phyloP scores from a whole-genome alignment of 2,113 vertebrate genomes.

The Erpornis zantholeuca region DNA sequence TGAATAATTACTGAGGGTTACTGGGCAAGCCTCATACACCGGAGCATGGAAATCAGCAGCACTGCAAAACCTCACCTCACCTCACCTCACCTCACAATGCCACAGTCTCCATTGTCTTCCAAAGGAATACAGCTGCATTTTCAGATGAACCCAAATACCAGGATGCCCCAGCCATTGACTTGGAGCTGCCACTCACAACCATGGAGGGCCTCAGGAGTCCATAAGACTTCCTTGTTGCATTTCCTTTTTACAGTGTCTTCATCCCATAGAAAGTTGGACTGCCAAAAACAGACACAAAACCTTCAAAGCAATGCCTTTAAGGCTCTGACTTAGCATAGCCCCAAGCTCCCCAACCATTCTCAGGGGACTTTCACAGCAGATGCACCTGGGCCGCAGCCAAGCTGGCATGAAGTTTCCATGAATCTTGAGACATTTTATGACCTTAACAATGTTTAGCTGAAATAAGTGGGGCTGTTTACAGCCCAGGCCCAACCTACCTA shows the following conservation, averaged over 20 bases:
- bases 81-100: not conserved
- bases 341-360: not conserved
- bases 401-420: constrained; percentile 1
- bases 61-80: not conserved
- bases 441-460: constrained; percentile 17
- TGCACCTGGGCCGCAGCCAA: not conserved
- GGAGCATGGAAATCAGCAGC: not conserved
- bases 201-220: not conserved
- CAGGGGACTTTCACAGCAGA: not conserved
- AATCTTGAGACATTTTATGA: constrained; percentile 49
- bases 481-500: not conserved
- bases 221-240: not conserved
- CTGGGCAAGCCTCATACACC: not conserved
- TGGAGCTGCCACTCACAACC: not conserved
- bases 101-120: not conserved
- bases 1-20: not conserved
- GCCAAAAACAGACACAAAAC: not conserved
- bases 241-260: not conserved
- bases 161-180: not conserved
- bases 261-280: not conserved
- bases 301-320: not conserved
- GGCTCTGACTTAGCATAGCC: not conserved
- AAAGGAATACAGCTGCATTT: not conserved
- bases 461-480: constrained; percentile 32
- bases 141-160: not conserved